Base-by-base conservation (phyloP, 2,113 vertebrate genomes). In the Saccopteryx leptura region DNA sequence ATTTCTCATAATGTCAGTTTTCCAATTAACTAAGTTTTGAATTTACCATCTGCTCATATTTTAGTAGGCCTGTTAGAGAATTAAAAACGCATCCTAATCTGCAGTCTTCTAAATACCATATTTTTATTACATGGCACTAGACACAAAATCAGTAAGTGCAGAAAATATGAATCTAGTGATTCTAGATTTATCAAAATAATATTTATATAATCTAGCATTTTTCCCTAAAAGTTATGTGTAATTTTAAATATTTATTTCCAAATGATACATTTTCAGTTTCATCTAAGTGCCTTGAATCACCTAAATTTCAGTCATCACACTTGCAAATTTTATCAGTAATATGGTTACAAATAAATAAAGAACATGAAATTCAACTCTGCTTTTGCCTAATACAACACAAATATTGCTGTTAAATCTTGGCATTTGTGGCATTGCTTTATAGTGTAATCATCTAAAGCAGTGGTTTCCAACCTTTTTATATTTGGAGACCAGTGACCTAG, bases 31-130 rank as follows among this genome's bases (percentile, higher is more conserved):
- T 81, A 85, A 63, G 23, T 88, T 72, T 88, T 96, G 17, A 56
- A 0, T 82, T 97, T 93, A 65, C 68, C 88, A 95, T 93, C 89
- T 95, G 91, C 72, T 97, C 50, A 63, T 28, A 78, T 72, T 94
- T 82, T 78, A 69, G 8, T 66, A 82, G 1, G 2, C 12, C 23
- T 94, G 3, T 82, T 96, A 56, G 82, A 91, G 39, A 83, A 80
- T 92, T 94, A 65, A 93, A 96, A 90, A 92, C 79, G 21, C 81
- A 86, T 81, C 18, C 18, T 90, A 65, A 65, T 81, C 26, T 90
- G 6, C 4, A 60, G 33, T 54, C 33, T 95, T 86, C 10, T 48
- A 61, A 86, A 19, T 74, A 80, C 4, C 18, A 61, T 24, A 61
- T 78, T 69, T 95, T 91, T 90, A 88, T 82, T 82, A 76, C 63